These are phyloP conservation scores for Scyliorhinus canicula DNA, from an alignment of 2,797 vertebrate genomes.

Conservation along the genomic window DNA sequence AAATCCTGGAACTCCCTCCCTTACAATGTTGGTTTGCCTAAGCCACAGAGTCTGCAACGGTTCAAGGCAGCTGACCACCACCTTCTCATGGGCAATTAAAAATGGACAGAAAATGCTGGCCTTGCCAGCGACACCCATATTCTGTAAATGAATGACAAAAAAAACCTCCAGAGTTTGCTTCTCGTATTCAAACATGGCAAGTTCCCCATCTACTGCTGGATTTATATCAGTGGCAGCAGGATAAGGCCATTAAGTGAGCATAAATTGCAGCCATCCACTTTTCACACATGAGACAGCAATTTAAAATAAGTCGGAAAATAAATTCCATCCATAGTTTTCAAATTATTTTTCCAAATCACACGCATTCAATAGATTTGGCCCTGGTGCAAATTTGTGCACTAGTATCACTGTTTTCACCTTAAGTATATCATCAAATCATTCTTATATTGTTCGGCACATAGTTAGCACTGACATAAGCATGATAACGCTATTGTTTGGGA, in stretches of 20 bases:
- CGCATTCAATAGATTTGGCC: neutral
- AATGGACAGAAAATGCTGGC: no score
- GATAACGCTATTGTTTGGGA: neutral
- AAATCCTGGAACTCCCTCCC: no score
- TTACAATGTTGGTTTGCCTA: no score
- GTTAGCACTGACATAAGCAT: neutral
- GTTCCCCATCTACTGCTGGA: neutral
- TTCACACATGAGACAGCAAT: no score
- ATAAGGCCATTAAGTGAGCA: neutral
- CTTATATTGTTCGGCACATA: neutral
- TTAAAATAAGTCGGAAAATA: neutral
- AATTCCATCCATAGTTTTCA: neutral
- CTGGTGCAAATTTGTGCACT: neutral
- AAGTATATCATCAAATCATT: neutral
- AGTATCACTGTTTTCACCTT: neutral
- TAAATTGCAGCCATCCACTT: neutral
- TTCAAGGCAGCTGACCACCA: no score
- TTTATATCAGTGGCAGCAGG: neutral
- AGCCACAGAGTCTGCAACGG: no score
- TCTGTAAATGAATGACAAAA: no score
- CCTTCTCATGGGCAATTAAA: no score
- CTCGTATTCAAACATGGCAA: neutral
- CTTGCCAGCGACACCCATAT: no score
- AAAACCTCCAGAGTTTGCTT: neutral
- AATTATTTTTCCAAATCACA: no score